Evolutionary conservation across 2,113 vertebrate species (phyloP), one percentile per base, ranked within the genome.

Genomic region (Grammomys surdaster): DNA sequence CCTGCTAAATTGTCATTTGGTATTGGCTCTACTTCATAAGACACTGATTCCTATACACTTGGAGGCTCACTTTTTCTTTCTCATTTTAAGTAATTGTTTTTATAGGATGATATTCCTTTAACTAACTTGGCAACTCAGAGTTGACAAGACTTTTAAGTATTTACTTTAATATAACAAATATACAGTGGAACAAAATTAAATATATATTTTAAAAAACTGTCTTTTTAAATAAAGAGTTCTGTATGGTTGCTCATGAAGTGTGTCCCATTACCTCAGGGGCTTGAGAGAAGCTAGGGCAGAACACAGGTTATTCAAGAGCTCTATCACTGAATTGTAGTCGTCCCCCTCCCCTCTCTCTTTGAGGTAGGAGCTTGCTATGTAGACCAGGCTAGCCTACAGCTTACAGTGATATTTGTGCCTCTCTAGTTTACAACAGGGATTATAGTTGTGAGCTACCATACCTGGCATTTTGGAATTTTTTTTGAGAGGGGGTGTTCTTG

Each of bases 181-280:
- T 28, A 85, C n/a, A 81, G 14, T 60, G 11, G 58, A 75, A 72
- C 16, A 89, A 65, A 89, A 69, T 28, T 75, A 51, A 56, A 69
- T 16, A 67, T 58, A 60, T 63, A 31, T 10, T 31, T 36, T 24
- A 13, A 89, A 89, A 94, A 95, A 56, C 26, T 9, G 11, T 20
- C 2, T 65, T 93, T 96, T 80, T 43, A 97, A 95, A 85, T 40
- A 43, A 86, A 91, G 54, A 60, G 28, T 40, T 94, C n/a, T 87
- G 63, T 7, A 48, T 67, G 12, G 4, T 20, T 75, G 19, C n/a
- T 58, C 31, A 12, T 4, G 36, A 26, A 24, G 4, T 82, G 36
- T 67, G 16, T 3, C 17, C 16, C 28, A 20, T 14, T 24, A 16
- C 40, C 46, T 36, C 60, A 33, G 40, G 26, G n/a, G 26, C 5